Evolutionary conservation across 2,888 invertebrate species (phyloP).

Genomic region (Dryobotodes eremita): DNA sequence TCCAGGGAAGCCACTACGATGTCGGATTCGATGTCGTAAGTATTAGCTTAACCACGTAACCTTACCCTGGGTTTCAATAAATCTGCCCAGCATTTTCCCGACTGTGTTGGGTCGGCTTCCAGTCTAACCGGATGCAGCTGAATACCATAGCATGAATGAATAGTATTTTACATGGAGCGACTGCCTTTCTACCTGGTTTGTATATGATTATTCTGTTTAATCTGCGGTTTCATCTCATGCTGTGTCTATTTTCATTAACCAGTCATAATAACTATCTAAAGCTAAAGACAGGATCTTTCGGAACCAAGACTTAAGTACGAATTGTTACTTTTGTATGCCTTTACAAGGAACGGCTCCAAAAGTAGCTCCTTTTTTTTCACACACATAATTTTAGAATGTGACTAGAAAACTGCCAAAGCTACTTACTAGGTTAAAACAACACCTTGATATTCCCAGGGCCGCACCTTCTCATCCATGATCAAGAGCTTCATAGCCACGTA

Average conservation of each 20-base stretch:
- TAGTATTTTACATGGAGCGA: neutral
- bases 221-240: neutral
- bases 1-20: slow-evolving; percentile 95
- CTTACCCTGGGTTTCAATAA: neutral
- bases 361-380: neutral
- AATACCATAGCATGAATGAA: no score
- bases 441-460: slow-evolving; percentile 91
- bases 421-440: neutral
- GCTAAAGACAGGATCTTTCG: neutral
- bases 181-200: neutral
- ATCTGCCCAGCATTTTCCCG: neutral
- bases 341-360: neutral
- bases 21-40: slow-evolving; percentile 97
- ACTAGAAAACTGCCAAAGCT: neutral
- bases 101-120: neutral
- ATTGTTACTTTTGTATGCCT: neutral
- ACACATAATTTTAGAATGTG: no score
- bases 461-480: slow-evolving; percentile 94
- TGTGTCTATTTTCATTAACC: neutral
- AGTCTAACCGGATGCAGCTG: neutral
- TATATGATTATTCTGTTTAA: neutral
- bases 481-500: slow-evolving; percentile 92
- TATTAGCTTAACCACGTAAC: slow-evolving; percentile 47
- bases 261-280: neutral
- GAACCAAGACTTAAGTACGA: neutral